These are phyloP conservation scores for Battus philenor DNA, from an alignment of 1,140 invertebrate species.

Conservation along the genomic window DNA sequence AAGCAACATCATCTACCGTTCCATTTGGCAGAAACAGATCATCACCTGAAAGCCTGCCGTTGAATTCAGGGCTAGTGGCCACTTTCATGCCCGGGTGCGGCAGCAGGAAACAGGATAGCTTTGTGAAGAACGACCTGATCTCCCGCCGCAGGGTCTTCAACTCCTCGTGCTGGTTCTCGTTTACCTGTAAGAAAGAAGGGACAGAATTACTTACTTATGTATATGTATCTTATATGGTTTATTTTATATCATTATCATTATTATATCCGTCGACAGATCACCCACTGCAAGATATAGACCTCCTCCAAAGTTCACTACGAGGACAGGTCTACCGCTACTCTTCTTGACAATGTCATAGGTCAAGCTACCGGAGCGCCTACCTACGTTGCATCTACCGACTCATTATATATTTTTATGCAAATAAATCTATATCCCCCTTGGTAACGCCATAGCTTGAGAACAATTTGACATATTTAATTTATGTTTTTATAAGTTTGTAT, in stretches of 20 bases:
- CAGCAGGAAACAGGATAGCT: constrained; percentile 96
- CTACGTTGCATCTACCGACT: too few relatives aligned
- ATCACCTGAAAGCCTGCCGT: constrained; percentile 88
- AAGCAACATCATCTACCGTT: too few relatives aligned
- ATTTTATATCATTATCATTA: not conserved
- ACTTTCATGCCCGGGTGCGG: constrained; percentile 96
- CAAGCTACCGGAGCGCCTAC: not conserved
- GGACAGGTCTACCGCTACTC: too few relatives aligned
- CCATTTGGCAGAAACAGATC: too few relatives aligned
- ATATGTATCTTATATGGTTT: too few relatives aligned
- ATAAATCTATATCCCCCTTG: too few relatives aligned
- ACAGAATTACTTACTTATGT: too few relatives aligned
- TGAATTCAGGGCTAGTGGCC: constrained; percentile 95
- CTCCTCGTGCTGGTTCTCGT: constrained; percentile 93
- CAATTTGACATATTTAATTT: too few relatives aligned
- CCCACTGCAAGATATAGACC: too few relatives aligned
- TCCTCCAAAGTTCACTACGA: not conserved
- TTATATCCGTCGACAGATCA: not conserved
- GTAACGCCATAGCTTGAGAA: too few relatives aligned
- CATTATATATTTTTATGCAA: too few relatives aligned
- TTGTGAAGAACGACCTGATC: constrained; percentile 95
- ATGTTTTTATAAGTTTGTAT: too few relatives aligned
- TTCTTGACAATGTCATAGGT: not conserved
- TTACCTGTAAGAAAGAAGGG: constrained; percentile 76
- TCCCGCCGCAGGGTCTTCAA: constrained; percentile 93